Evolutionary conservation across 2,797 vertebrate species (phyloP).

Genomic region (Loris lydekkerianus): DNA sequence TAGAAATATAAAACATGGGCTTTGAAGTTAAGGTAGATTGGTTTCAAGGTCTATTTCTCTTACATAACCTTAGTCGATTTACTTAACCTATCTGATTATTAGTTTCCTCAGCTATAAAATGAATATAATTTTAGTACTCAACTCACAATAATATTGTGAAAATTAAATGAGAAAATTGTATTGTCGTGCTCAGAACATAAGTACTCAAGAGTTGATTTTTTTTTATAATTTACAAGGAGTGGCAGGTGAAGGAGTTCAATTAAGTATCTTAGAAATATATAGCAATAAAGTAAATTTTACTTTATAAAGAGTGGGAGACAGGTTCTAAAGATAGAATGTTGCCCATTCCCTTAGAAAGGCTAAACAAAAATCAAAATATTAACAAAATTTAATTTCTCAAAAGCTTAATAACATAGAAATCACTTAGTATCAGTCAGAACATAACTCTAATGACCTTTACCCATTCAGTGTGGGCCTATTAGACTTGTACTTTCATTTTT

Average conservation of each 20-base stretch:
- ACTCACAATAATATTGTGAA: neutral
- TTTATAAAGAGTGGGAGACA: conserved; percentile 11
- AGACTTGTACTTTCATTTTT: conserved; percentile 22
- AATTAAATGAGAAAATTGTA: conserved; percentile 13
- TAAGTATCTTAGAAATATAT: neutral
- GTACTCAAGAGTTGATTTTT: neutral
- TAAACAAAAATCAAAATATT: conserved; percentile 51
- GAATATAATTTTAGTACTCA: conserved; percentile 8
- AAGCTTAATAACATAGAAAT: conserved; percentile 53
- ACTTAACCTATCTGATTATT: conserved; percentile 17
- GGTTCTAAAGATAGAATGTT: conserved; percentile 15
- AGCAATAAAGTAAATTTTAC: neutral
- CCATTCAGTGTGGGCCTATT: neutral
- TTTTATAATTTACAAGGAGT: conserved; percentile 45
- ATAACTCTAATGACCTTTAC: conserved; percentile 57
- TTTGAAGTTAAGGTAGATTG: conserved; percentile 20
- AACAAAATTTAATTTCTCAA: conserved; percentile 51
- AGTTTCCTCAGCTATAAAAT: conserved; percentile 16
- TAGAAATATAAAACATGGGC: conserved; percentile 36
- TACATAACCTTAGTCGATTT: conserved; percentile 10
- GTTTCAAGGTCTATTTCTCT: conserved; percentile 19
- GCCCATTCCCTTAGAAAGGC: neutral
- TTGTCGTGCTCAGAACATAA: neutral
- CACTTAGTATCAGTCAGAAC: conserved; percentile 16
- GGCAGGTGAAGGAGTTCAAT: neutral